Evolutionary conservation across 2,888 invertebrate species (phyloP).

Genomic region (Ptychoptera contaminata): DNA sequence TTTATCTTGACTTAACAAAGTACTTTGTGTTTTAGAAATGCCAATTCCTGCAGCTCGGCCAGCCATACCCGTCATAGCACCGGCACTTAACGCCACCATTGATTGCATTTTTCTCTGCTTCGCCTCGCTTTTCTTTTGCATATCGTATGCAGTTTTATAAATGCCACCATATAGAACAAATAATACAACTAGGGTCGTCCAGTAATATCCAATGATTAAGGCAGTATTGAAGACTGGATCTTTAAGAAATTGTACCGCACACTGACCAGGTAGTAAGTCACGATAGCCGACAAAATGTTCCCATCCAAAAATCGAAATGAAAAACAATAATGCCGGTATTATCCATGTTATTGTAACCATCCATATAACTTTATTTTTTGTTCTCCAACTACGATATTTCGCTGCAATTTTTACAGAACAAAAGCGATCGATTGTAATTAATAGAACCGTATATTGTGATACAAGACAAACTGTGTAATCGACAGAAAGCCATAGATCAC

Average conservation of each 20-base stretch:
- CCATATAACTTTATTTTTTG: conserved; percentile 81
- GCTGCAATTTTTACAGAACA: conserved; percentile 98
- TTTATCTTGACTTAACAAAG: conserved; percentile 56
- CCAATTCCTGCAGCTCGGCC: conserved; percentile 76
- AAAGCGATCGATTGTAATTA: conserved; percentile 96
- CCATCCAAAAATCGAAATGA: conserved; percentile 98
- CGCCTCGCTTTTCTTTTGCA: conserved; percentile 94
- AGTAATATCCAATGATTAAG: conserved; percentile 91
- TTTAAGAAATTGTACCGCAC: conserved; percentile 93
- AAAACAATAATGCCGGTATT: conserved; percentile 88
- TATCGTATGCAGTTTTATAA: conserved; percentile 91
- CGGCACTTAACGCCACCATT: conserved; percentile 81
- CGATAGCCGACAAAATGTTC: conserved; percentile 92
- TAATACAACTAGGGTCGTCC: conserved; percentile 91
- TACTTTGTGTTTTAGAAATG: conserved; percentile 57
- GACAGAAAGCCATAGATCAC: conserved; percentile 95
- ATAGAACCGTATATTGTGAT: conserved; percentile 95
- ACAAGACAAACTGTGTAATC: conserved; percentile 99
- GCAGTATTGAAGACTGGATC: conserved; percentile 96
- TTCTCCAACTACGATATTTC: conserved; percentile 91
- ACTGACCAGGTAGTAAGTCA: conserved; percentile 73
- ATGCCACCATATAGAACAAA: conserved; percentile 94
- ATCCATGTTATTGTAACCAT: conserved; percentile 97
- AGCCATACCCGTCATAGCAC: conserved; percentile 82
- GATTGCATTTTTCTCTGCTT: conserved; percentile 93